Percentiles rank a stretch among this genome's conserved stretches.
These are phyloP conservation scores for Oryzias curvinotus DNA, from an alignment of 2,113 vertebrate species.

Conservation along the genomic window DNA sequence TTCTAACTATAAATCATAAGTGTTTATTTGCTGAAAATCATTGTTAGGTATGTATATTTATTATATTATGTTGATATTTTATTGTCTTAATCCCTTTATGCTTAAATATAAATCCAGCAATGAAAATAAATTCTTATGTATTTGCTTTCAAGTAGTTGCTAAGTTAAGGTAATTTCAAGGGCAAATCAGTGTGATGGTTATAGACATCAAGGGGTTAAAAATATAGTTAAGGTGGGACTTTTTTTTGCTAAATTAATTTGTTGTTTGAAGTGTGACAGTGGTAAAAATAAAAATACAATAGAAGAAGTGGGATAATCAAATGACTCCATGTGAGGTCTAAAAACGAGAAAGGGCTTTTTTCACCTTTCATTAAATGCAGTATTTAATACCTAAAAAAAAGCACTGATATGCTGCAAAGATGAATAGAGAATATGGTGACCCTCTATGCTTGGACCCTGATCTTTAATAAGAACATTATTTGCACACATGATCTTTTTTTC, in stretches of 20 bases:
- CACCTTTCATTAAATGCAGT: conserved; percentile 65
- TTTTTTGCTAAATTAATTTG: conserved; percentile 61
- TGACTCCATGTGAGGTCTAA: conserved; percentile 61
- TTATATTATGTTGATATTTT: not conserved
- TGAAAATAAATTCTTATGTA: too few species aligned
- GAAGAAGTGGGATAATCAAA: conserved; percentile 62
- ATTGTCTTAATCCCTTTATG: too few species aligned
- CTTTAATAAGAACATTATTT: conserved; percentile 21
- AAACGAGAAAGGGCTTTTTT: conserved; percentile 71
- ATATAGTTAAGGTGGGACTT: conserved; percentile 5
- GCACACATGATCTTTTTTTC: conserved; percentile 12
- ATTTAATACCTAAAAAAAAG: conserved; percentile 61
- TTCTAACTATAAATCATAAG: not conserved
- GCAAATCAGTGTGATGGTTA: too few species aligned
- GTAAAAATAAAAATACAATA: conserved; percentile 57
- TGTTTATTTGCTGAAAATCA: too few species aligned
- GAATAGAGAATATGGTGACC: conserved; percentile 14
- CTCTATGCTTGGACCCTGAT: conserved; percentile 25
- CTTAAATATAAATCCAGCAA: too few species aligned
- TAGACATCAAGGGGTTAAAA: conserved; percentile 22
- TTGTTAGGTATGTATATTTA: not conserved
- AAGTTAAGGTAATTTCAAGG: too few species aligned
- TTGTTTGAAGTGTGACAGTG: conserved; percentile 68
- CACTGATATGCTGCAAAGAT: conserved; percentile 11
- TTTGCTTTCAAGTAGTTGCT: too few species aligned